Evolutionary conservation across 1,140 invertebrate species (phyloP), one percentile per base, ranked within the genome.

Genomic region (Drosophila insularis): DNA sequence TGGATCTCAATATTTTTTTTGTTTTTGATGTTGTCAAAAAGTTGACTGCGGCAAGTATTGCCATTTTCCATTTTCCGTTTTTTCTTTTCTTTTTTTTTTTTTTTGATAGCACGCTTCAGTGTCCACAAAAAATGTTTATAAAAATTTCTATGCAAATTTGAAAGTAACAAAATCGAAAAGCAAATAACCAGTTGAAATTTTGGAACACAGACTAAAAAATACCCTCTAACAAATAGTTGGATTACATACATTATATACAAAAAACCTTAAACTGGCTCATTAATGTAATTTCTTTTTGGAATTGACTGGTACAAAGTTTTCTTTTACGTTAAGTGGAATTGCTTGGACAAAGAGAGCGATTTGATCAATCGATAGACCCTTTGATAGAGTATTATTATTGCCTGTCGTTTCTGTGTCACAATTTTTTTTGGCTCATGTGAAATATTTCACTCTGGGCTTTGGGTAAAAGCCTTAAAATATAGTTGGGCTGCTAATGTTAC

Each of bases 91-190:
- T 2, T 50, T 61, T 61, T 4, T 2, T 50, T 61, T 61, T 50
- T 59, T 37, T 11, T 13, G 35, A 2, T 13, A 13, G 3, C 3
- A 70, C 63, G 72, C 56, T 68, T 53, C 55, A 40, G 7, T 71
- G 80, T 82, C 65, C 76, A 63, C 63, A 27, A 31, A 63, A 80
- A 85, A 73, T 80, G 67, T 74, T 43, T 78, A 78, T 86, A 65
- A 68, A 81, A 81, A 68, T 86, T 50, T 54, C 63, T 66, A 70
- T 74, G 23, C 53, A 69, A 59, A 75, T 68, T 46, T 50, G 55
- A 63, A 32, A 39, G 54, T 63, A 56, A 50, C 43, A 53, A 84
- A 76, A 77, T 85, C 61, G 65, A 61, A 68, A 67, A 63, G 72
- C 73, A 70, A 77, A 60, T 66, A 64, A 4, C 43, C 2, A 37